Evolutionary conservation across 2,113 vertebrate genomes (phyloP), one percentile per base, ranked within the genome.

Genomic region (Brachypodius melanocephalos): DNA sequence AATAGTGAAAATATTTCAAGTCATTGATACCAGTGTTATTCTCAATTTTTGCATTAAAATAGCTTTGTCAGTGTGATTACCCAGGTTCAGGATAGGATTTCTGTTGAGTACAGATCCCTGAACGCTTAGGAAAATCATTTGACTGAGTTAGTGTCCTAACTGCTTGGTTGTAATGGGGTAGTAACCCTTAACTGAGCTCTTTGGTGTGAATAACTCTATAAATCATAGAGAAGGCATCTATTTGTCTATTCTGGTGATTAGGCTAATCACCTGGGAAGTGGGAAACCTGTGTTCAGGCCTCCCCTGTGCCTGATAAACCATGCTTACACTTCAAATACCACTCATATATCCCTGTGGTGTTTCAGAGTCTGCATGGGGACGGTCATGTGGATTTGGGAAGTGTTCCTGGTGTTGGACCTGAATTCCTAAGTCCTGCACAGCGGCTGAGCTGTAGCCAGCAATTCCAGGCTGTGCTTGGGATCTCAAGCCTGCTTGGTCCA

Each of bases 171-270:
- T 57, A 89, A 89, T 45, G 52, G 61, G 79, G 52, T 48, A 85
- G 66, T 92, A 93, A 88, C 63, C 73, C 66, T 89, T 91, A 94
- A 96, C 49, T 88, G 73, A 96, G 77, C 31, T 40, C 74, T 82
- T 96, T 93, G 78, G 61, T 88, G 52, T 63, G 74, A 91, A 67
- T 82, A 82, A 89, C 66, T 91, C 26, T 48, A 79, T 83, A 95
- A 88, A 90, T 94, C 77, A 85, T 45, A 79, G 21, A 67, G 77
- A 87, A 89, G 78, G 71, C 92, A 94, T 66, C 45, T 85, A 89
- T 96, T 96, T 88, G n/a, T 91, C 91, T 95, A 36, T 59, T 81
- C 69, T 75, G 52, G n/a, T 79, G 81, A 89, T 95, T 82, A 89
- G 61, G 31, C 65, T 92, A 95, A 91, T 87, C 31, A 0, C 36